Conservation (phyloP, 2,888 invertebrate species). For the Melangyna quadrimaculata region DNA sequence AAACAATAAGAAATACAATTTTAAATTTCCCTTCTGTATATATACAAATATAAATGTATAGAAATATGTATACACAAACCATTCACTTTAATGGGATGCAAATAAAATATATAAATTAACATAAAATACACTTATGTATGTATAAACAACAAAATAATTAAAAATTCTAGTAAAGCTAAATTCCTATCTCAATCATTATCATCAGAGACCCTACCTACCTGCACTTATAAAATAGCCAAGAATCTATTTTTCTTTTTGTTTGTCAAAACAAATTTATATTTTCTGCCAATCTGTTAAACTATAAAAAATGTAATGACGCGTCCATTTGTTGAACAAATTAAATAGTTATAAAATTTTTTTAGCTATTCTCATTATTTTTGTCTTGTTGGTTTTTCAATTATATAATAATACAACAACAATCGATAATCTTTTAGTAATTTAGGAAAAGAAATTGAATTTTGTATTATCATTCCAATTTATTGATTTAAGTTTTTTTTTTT, state of each 20-base stretch:
- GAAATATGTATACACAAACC: neutral
- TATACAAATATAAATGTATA: constrained; percentile 28
- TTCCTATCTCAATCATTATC: neutral
- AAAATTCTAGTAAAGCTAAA: constrained; percentile 3
- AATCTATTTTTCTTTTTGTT: neutral
- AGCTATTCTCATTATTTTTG: neutral
- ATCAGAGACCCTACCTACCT: constrained; percentile 51
- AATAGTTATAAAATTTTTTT: neutral
- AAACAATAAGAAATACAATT: neutral
- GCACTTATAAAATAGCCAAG: neutral
- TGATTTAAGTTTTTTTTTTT: constrained; percentile 63
- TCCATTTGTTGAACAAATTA: neutral
- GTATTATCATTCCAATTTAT: constrained; percentile 73
- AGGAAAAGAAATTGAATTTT: constrained; percentile 67
- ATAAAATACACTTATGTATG: constrained; percentile 63
- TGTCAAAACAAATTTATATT: neutral
- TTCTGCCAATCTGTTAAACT: neutral
- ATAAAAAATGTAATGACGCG: neutral
- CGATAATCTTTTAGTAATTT: constrained; percentile 50
- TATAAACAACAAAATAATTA: neutral
- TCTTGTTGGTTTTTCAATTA: constrained; percentile 23
- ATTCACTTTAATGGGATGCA: constrained; percentile 9
- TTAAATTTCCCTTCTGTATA: constrained; percentile 30
- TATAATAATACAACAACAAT: constrained; percentile 36
- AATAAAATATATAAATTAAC: neutral